These are phyloP conservation scores for Gastrophysa polygoni DNA, from an alignment of 2,888 invertebrate species.

Conservation along the genomic window DNA sequence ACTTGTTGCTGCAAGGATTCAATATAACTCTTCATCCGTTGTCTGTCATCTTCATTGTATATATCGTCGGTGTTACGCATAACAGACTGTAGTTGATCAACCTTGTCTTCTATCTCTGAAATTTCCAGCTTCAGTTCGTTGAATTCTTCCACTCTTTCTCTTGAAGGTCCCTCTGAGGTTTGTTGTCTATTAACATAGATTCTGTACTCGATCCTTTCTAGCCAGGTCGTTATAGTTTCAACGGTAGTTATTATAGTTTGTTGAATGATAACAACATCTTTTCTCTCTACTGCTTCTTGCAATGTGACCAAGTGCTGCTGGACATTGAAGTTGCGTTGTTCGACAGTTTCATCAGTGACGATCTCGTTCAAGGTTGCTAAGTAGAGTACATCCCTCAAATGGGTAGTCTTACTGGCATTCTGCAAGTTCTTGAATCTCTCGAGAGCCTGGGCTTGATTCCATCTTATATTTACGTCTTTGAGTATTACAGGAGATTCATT, in stretches of 20 bases:
- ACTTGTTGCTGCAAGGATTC: constrained; percentile 70
- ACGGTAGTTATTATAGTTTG: constrained; percentile 75
- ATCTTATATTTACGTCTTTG: constrained; percentile 56
- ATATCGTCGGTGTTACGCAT: constrained; percentile 61
- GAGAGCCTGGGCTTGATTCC: constrained; percentile 63
- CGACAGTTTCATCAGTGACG: constrained; percentile 62
- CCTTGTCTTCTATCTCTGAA: constrained; percentile 69
- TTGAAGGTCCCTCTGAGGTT: constrained; percentile 64
- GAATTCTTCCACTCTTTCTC: constrained; percentile 66
- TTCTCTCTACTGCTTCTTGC: constrained; percentile 64
- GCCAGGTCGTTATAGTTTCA: constrained; percentile 82
- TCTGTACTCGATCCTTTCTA: constrained; percentile 83
- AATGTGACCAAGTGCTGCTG: constrained; percentile 66
- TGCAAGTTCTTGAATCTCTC: constrained; percentile 64
- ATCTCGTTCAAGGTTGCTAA: constrained; percentile 66
- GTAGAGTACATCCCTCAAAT: constrained; percentile 67
- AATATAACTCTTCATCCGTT: constrained; percentile 64
- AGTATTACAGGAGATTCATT: constrained; percentile 44
- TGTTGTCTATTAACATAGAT: constrained; percentile 69
- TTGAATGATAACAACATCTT: constrained; percentile 67
- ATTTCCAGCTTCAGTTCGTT: constrained; percentile 71
- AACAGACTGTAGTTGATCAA: constrained; percentile 67
- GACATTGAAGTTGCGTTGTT: constrained; percentile 65
- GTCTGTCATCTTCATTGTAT: constrained; percentile 57
- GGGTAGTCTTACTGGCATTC: constrained; percentile 62